Conservation (phyloP, 2,888 invertebrate genomes). For the Cecidostiba fungosa region DNA sequence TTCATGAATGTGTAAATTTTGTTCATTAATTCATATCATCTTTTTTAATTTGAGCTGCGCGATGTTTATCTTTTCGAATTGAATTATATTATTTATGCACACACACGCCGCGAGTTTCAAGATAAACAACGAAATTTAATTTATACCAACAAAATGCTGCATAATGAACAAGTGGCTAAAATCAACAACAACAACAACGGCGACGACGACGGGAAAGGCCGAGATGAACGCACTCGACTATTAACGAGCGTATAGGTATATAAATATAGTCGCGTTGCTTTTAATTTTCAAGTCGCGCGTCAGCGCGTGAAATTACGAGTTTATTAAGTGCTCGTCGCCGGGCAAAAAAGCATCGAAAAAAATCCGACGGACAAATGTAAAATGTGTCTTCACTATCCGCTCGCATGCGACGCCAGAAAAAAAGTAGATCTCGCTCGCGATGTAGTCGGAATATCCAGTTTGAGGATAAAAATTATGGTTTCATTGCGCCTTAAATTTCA, state of each 20-base stretch:
- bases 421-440: slow-evolving; percentile 31
- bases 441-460: slow-evolving; percentile 32
- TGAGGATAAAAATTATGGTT: slow-evolving; percentile 53
- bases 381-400: background rate
- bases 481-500: slow-evolving; percentile 53
- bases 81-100: background rate
- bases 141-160: background rate
- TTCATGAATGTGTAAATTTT: background rate
- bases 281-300: background rate
- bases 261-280: background rate
- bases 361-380: background rate
- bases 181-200: no score
- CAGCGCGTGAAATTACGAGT: slow-evolving; percentile 55
- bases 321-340: slow-evolving; percentile 46
- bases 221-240: background rate
- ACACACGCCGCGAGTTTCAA: background rate
- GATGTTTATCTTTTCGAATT: background rate
- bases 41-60: background rate
- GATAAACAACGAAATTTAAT: background rate
- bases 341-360: background rate
- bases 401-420: background rate
- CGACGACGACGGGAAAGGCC: background rate
- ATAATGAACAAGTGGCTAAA: no score
- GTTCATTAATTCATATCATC: background rate
- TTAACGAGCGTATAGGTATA: background rate